These are phyloP conservation scores for Nanorana parkeri DNA, from an alignment of 2,113 vertebrate species.

Conservation along the genomic window DNA sequence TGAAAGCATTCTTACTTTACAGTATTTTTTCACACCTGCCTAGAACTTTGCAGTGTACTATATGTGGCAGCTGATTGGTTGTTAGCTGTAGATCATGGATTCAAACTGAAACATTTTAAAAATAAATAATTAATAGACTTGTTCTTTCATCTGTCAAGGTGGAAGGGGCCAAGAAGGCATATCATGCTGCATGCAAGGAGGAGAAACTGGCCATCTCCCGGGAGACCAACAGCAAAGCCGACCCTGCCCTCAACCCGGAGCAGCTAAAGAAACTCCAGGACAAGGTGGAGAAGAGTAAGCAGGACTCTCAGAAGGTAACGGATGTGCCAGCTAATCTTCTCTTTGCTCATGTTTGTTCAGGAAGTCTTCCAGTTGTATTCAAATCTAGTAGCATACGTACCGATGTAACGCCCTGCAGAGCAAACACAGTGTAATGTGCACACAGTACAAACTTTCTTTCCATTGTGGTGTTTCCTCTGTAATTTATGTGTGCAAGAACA, in stretches of 20 bases:
- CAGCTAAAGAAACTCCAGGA: constrained; percentile 96
- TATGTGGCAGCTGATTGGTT: too few species aligned
- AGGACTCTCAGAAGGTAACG: constrained; percentile 91
- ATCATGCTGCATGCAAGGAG: constrained; percentile 94
- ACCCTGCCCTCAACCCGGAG: constrained; percentile 89
- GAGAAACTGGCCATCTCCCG: constrained; percentile 91
- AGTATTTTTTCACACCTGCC: too few species aligned
- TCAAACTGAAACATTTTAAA: too few species aligned
- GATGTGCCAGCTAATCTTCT: background rate
- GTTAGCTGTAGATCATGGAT: too few species aligned
- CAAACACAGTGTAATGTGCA: constrained; percentile 11
- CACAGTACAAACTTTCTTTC: background rate
- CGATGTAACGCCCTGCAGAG: constrained; percentile 21
- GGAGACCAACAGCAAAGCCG: constrained; percentile 90
- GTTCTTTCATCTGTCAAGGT: constrained; percentile 71
- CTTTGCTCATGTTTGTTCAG: background rate
- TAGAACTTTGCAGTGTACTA: too few species aligned
- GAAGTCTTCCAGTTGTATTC: background rate
- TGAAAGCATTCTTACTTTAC: too few species aligned
- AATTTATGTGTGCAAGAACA: rapidly evolving
- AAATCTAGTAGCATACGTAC: background rate
- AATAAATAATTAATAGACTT: too few species aligned
- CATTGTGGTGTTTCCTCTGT: background rate
- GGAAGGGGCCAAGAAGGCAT: constrained; percentile 88
- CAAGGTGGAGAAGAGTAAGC: constrained; percentile 96